phyloP scores from a whole-genome alignment of 2,113 vertebrate genomes.

The Myodes glareolus region DNA sequence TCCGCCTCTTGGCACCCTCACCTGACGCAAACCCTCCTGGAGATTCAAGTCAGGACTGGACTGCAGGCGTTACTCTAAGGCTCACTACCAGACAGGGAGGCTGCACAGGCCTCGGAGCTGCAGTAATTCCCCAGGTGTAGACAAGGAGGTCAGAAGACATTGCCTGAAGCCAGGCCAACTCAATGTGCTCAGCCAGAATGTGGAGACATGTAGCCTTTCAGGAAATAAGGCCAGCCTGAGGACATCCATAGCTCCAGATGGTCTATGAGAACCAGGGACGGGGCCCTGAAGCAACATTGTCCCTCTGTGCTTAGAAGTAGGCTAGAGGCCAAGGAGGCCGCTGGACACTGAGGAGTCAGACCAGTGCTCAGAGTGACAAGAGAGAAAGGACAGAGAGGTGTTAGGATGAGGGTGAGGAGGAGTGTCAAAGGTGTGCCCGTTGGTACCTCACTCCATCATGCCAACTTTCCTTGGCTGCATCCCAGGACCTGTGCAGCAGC shows the following conservation, averaged over 20 bases:
- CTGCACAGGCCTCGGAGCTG: neutral
- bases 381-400: neutral
- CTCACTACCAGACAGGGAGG: neutral
- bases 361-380: neutral
- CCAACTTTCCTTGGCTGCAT: neutral
- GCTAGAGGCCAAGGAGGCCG: neutral
- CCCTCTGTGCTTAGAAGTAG: neutral
- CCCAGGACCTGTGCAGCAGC: neutral
- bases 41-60: slow-evolving; percentile 66
- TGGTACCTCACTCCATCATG: neutral
- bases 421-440: neutral
- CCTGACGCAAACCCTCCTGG: neutral
- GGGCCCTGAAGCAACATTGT: neutral
- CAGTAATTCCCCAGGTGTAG: neutral
- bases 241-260: neutral
- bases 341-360: neutral
- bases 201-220: neutral
- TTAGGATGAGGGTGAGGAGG: neutral
- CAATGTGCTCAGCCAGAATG: neutral
- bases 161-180: neutral
- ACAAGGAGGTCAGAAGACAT: neutral
- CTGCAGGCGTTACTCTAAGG: slow-evolving; percentile 1
- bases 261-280: neutral
- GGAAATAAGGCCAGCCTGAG: neutral
- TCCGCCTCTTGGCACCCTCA: neutral